Percentiles rank a stretch among this genome's conserved stretches.
Conservation (phyloP, 1,140 invertebrate species). For the Himalopsyche phryganea region DNA sequence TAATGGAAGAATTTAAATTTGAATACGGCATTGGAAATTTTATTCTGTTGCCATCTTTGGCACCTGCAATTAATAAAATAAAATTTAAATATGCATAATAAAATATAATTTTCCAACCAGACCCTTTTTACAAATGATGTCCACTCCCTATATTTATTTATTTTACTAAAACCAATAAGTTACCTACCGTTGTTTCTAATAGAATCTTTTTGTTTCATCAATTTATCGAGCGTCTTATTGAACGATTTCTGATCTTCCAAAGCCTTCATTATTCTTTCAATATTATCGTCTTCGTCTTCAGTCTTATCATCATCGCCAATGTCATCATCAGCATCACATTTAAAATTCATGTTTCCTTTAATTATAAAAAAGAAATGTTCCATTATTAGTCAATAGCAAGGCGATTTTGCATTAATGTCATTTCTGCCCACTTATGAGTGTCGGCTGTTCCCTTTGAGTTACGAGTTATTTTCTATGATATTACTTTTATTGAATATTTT, state of each 20-base stretch:
- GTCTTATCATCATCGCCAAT: slow-evolving; percentile 3
- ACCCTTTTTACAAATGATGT: too few relatives aligned
- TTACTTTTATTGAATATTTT: too few relatives aligned
- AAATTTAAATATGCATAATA: too few relatives aligned
- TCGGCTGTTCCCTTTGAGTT: too few relatives aligned
- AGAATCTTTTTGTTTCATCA: slow-evolving; percentile 10
- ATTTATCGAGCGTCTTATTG: slow-evolving; percentile 5
- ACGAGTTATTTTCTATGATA: too few relatives aligned
- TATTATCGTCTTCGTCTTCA: slow-evolving; percentile 10
- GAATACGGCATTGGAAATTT: neutral
- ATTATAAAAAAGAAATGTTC: too few relatives aligned
- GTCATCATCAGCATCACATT: neutral
- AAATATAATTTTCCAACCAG: too few relatives aligned
- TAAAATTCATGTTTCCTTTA: neutral
- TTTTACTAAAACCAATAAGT: too few relatives aligned
- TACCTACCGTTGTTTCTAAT: slow-evolving; percentile 1
- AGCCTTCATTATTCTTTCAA: slow-evolving; percentile 13
- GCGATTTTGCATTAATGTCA: too few relatives aligned
- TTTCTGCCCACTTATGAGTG: too few relatives aligned
- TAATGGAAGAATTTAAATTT: neutral
- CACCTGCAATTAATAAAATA: neutral
- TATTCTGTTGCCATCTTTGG: neutral
- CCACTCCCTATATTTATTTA: too few relatives aligned
- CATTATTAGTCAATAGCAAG: too few relatives aligned
- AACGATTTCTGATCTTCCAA: slow-evolving; percentile 15